Evolutionary conservation across 1,140 invertebrate genomes (phyloP).

Genomic region (Bombus difficillimus): DNA sequence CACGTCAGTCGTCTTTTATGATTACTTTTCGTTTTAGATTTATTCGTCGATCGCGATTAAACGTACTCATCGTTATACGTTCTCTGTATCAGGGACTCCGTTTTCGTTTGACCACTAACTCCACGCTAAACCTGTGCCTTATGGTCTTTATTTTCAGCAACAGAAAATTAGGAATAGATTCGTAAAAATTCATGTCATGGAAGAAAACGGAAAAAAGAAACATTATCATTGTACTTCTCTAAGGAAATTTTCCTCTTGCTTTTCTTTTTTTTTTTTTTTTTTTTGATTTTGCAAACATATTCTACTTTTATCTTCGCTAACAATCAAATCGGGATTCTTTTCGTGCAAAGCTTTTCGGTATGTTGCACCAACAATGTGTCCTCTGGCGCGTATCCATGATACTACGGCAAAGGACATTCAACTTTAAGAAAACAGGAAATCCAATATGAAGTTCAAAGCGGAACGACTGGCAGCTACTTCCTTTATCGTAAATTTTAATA

Average conservation of each 20-base stretch:
- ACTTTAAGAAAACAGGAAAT: background rate
- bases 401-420: background rate
- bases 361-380: background rate
- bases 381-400: background rate
- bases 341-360: background rate
- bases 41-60: background rate
- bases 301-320: background rate
- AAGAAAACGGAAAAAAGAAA: background rate
- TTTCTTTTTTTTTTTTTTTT: too few relatives aligned
- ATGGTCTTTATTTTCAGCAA: background rate
- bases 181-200: background rate
- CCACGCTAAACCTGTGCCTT: too few relatives aligned
- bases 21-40: background rate
- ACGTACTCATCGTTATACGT: background rate
- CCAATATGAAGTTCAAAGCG: background rate
- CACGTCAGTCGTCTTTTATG: too few relatives aligned
- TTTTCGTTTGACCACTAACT: background rate
- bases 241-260: background rate
- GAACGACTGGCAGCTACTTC: background rate
- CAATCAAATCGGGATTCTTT: background rate
- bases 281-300: background rate
- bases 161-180: background rate
- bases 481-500: constrained; percentile 9
- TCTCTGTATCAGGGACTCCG: too few relatives aligned
- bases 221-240: background rate